A percentile compares a stretch with the other conserved stretches of the same genome.
phyloP scores from a whole-genome alignment of 2,113 vertebrate species.

The Xenopus borealis region DNA sequence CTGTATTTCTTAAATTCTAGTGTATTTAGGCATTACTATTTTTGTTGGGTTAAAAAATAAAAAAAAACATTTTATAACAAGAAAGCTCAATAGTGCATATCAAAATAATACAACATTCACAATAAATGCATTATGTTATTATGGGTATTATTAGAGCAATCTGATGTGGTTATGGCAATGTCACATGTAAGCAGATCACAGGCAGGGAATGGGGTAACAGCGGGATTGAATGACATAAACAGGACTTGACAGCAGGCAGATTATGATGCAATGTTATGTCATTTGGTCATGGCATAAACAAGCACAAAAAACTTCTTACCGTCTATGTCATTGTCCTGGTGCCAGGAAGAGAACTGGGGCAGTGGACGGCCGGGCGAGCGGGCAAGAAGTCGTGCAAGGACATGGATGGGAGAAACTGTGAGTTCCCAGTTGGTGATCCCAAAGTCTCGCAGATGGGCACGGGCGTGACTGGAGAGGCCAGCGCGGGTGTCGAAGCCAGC shows the following conservation, averaged over 20 bases:
- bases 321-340: slow-evolving; percentile 37
- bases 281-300: slow-evolving; percentile 30
- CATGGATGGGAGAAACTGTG: slow-evolving; percentile 90
- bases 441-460: slow-evolving; percentile 91
- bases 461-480: slow-evolving; percentile 90
- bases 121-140: too few relatives aligned
- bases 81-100: too few relatives aligned
- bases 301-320: slow-evolving; percentile 38
- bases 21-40: too few relatives aligned
- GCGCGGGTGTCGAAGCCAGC: slow-evolving; percentile 92
- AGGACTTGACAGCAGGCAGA: slow-evolving; percentile 26
- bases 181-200: not conserved
- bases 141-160: too few relatives aligned
- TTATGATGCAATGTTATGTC: slow-evolving; percentile 39
- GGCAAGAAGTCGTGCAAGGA: slow-evolving; percentile 86
- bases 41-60: too few relatives aligned
- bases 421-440: slow-evolving; percentile 97
- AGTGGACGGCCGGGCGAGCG: slow-evolving; percentile 78
- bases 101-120: too few relatives aligned
- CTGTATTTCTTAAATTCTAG: too few relatives aligned
- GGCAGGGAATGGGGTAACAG: not conserved
- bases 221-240: not conserved
- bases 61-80: too few relatives aligned
- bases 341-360: slow-evolving; percentile 57
- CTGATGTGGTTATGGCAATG: not conserved